phyloP scores from a whole-genome alignment of 2,113 vertebrate genomes.

The Triplophysa siluroides region DNA sequence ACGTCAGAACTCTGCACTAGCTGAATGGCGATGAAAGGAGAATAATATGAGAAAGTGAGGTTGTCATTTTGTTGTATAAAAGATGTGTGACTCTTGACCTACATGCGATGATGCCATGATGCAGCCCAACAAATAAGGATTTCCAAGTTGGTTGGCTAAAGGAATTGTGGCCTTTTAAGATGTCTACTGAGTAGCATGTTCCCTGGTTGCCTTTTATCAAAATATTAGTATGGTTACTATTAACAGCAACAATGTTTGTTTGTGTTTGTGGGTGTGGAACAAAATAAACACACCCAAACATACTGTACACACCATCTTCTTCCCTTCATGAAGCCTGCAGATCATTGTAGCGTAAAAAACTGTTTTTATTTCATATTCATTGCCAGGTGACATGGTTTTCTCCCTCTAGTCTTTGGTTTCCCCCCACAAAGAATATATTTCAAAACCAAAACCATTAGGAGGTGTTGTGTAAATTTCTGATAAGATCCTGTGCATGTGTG shows the following conservation, averaged over 20 bases:
- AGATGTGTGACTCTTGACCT: slow-evolving; percentile 1
- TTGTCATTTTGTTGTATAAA: not conserved
- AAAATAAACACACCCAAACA: not conserved
- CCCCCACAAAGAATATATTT: not conserved
- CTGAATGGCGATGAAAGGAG: slow-evolving; percentile 29
- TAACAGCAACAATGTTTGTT: too few species aligned
- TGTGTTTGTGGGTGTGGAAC: too few species aligned
- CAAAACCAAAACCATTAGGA: not conserved
- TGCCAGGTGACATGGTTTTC: not conserved
- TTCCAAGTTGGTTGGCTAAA: slow-evolving; percentile 9
- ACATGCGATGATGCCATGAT: slow-evolving; percentile 22
- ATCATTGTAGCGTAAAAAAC: not conserved
- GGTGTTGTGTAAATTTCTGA: not conserved
- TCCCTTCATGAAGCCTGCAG: too few species aligned
- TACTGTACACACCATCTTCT: slow-evolving; percentile 2
- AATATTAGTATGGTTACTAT: not conserved
- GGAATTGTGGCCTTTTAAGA: slow-evolving; percentile 22
- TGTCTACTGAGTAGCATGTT: slow-evolving; percentile 41
- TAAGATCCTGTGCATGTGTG: not conserved
- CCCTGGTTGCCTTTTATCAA: slow-evolving; percentile 17
- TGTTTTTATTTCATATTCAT: too few species aligned
- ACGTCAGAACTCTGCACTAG: slow-evolving; percentile 16
- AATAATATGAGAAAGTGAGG: not conserved
- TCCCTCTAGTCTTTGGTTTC: not conserved
- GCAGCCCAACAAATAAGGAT: not conserved